Evolutionary conservation across 2,113 vertebrate species (phyloP).

Genomic region (Hyperopisus bebe): DNA sequence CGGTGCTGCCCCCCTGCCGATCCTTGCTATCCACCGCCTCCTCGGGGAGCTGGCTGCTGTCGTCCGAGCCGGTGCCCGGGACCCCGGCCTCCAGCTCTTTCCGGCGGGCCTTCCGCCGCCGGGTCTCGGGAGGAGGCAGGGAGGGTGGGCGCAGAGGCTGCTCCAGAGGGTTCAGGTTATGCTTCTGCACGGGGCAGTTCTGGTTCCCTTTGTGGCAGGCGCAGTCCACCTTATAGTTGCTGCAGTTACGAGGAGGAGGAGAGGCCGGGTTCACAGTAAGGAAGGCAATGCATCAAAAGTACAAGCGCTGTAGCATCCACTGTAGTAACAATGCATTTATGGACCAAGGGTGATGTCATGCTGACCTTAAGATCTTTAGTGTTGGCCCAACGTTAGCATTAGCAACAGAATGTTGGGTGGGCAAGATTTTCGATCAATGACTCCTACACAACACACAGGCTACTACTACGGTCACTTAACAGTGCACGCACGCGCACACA

Average conservation of each 20-base stretch:
- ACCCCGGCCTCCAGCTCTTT: constrained; percentile 77
- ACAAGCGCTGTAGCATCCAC: neutral
- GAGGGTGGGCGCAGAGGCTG: constrained; percentile 67
- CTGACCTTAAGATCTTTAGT: neutral
- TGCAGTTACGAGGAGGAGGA: constrained; percentile 41
- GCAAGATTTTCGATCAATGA: neutral
- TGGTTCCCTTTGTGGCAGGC: constrained; percentile 96
- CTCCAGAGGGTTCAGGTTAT: constrained; percentile 80
- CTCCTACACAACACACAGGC: neutral
- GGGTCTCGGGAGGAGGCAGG: constrained; percentile 76
- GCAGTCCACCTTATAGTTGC: constrained; percentile 99
- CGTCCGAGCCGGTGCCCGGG: constrained; percentile 56
- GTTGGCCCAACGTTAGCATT: neutral
- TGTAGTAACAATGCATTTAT: neutral
- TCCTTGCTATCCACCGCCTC: constrained; percentile 62
- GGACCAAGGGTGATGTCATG: neutral
- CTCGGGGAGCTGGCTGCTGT: constrained; percentile 66
- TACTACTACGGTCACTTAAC: neutral
- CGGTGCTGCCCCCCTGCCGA: constrained; percentile 33
- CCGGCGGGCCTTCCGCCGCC: constrained; percentile 81
- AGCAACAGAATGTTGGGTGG: neutral
- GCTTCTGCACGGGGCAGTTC: constrained; percentile 96
- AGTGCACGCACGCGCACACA: neutral
- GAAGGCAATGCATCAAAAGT: neutral
- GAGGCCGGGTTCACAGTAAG: neutral